A percentile compares a stretch with the other conserved stretches of the same genome.
These are phyloP conservation scores for Rhabdornis inornatus DNA, from an alignment of 2,113 vertebrate species.

Conservation along the genomic window DNA sequence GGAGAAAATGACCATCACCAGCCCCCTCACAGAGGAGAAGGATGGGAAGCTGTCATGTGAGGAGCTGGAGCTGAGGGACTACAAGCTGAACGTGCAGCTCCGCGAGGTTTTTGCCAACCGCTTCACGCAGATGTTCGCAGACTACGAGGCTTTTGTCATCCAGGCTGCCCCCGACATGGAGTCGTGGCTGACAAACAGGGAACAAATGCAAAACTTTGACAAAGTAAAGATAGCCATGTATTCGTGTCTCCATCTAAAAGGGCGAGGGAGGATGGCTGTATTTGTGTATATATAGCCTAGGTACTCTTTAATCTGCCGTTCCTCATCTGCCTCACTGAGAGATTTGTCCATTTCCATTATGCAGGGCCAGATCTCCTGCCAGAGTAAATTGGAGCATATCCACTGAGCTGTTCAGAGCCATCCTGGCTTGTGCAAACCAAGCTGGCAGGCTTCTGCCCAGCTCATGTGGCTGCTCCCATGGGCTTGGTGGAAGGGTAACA, in stretches of 20 bases:
- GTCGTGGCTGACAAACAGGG: constrained; percentile 92
- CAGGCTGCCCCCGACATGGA: constrained; percentile 89
- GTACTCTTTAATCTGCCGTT: background rate
- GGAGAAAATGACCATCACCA: constrained; percentile 76
- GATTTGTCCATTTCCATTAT: background rate
- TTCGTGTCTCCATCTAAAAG: background rate
- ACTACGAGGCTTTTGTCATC: constrained; percentile 94
- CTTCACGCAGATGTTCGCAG: constrained; percentile 89
- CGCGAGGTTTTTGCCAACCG: constrained; percentile 91
- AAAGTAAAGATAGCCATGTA: constrained; percentile 79
- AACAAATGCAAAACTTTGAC: constrained; percentile 94
- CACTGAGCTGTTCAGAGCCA: background rate
- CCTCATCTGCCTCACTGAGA: background rate
- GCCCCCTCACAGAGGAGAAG: constrained; percentile 65
- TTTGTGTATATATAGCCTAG: background rate
- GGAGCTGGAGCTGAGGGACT: constrained; percentile 83
- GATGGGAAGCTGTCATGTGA: constrained; percentile 73
- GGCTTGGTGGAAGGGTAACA: background rate
- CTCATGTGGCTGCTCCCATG: background rate
- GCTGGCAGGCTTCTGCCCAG: background rate
- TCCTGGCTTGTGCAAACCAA: background rate
- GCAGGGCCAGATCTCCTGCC: background rate
- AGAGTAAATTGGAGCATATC: background rate
- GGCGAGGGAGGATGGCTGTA: background rate
- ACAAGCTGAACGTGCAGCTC: constrained; percentile 89